Evolutionary conservation across 2,797 vertebrate species (phyloP).

Genomic region (Alca torda): DNA sequence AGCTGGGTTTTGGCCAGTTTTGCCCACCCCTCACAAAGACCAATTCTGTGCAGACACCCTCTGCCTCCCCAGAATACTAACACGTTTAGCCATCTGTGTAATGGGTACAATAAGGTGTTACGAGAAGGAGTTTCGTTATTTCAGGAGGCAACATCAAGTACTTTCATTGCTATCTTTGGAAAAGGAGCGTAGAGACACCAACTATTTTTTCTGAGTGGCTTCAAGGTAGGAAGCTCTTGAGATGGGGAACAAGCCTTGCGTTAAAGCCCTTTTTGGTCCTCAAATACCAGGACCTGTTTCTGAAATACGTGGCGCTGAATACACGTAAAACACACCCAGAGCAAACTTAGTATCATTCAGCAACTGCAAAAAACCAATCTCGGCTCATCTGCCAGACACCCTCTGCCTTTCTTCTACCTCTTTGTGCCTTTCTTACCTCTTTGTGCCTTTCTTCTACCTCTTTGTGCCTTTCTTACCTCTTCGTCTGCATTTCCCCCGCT

Average conservation of each 20-base stretch:
- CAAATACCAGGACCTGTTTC: neutral
- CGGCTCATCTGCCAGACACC: neutral
- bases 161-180: neutral
- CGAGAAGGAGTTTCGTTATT: neutral
- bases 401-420: neutral
- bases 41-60: neutral
- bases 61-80: neutral
- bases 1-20: neutral
- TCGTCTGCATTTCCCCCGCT: neutral
- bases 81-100: accelerated
- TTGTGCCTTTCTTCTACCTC: neutral
- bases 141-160: neutral
- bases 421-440: neutral
- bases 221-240: neutral
- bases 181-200: neutral
- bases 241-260: neutral
- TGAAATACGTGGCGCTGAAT: neutral
- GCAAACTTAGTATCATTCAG: neutral
- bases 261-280: neutral
- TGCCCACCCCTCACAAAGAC: neutral
- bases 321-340: neutral
- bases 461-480: neutral
- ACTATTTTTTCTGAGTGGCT: neutral
- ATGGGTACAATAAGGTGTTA: neutral
- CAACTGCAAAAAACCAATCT: neutral